These are phyloP conservation scores for Anoplopoma fimbria DNA, from an alignment of 2,113 vertebrate species.

Conservation along the genomic window DNA sequence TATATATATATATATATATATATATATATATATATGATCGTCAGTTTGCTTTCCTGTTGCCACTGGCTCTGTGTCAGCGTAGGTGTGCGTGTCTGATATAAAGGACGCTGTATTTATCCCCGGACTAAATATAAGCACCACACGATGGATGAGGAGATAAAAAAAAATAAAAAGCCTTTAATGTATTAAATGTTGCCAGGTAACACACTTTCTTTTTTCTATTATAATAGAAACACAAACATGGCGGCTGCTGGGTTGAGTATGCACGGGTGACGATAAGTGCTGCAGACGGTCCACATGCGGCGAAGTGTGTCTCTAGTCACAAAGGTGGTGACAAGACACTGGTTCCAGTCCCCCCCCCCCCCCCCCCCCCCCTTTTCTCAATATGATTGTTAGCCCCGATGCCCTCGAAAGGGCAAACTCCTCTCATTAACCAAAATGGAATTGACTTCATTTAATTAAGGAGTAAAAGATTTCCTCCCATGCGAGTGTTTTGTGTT, in stretches of 20 bases:
- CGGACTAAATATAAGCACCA: conserved; percentile 61
- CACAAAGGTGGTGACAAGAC: conserved; percentile 48
- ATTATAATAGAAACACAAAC: conserved; percentile 32
- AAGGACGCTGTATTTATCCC: conserved; percentile 60
- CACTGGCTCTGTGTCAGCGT: conserved; percentile 44
- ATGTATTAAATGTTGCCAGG: conserved; percentile 74
- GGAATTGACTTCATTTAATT: conserved; percentile 81
- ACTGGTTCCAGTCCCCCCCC: conserved; percentile 40
- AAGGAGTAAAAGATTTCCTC: conserved; percentile 63
- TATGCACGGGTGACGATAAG: conserved; percentile 30
- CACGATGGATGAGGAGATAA: conserved; percentile 52
- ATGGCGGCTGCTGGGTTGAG: too few species aligned
- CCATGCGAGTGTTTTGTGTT: conserved; percentile 61
- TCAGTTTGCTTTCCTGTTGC: conserved; percentile 45
- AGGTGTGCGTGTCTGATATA: conserved; percentile 58
- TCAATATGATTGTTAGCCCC: conserved; percentile 72
- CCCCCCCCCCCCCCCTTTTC: conserved; percentile 2
- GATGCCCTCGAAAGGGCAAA: conserved; percentile 58
- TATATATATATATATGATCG: conserved; percentile 26
- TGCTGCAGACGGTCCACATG: conserved; percentile 53
- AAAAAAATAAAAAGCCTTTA: conserved; percentile 27
- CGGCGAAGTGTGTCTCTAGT: conserved; percentile 18
- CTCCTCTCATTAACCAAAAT: conserved; percentile 75
- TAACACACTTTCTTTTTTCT: conserved; percentile 69
- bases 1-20: neutral